These are phyloP conservation scores for Sebastes vulpes DNA, from an alignment of 2,797 vertebrate genomes.

Conservation along the genomic window DNA sequence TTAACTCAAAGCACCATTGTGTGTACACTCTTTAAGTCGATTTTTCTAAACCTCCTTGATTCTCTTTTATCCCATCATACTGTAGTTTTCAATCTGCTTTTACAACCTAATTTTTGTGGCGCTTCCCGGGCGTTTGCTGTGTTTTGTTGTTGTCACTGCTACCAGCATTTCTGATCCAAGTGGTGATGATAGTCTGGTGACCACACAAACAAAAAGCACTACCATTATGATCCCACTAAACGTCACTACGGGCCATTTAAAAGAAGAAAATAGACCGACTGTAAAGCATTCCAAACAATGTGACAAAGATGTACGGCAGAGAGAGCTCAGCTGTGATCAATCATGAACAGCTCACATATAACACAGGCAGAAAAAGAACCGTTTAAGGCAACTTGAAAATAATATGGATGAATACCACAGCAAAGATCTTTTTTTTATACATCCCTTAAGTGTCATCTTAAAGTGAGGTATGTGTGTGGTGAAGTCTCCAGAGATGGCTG, in stretches of 20 bases:
- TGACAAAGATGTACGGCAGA: conserved; percentile 15
- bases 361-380: conserved; percentile 7
- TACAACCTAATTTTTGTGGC: conserved; percentile 20
- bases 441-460: conserved; percentile 12
- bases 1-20: not conserved
- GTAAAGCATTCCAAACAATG: conserved; percentile 28
- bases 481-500: conserved; percentile 4
- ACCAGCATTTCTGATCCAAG: conserved; percentile 18
- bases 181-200: conserved; percentile 27
- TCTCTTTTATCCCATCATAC: not conserved
- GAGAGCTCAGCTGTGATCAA: not conserved
- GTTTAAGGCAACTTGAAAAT: not conserved
- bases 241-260: not conserved
- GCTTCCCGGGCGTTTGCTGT: not conserved
- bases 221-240: conserved; percentile 42
- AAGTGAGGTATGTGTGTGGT: conserved; percentile 14
- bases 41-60: not conserved
- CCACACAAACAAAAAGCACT: conserved; percentile 42
- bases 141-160: conserved; percentile 10
- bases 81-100: conserved; percentile 11
- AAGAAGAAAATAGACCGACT: conserved; percentile 42
- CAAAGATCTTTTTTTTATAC: not conserved
- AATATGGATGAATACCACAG: not conserved
- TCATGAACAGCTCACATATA: not conserved
- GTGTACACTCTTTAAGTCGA: not conserved